Conservation (phyloP, 2,113 vertebrate genomes). For the Ceyx melanurus region DNA sequence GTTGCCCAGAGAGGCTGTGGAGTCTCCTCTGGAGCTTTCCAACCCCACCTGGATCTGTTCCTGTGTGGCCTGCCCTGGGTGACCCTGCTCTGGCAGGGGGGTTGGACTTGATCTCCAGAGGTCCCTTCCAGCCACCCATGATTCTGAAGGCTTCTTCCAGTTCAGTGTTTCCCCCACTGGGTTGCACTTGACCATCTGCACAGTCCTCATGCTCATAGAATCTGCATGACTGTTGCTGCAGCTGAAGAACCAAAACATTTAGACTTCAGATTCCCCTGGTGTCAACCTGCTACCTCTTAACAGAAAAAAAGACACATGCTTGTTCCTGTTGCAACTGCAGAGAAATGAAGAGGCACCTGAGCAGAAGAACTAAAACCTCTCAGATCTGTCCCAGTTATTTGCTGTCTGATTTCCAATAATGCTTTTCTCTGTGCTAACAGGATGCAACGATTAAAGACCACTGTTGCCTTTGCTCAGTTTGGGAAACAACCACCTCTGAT, state of each 20-base stretch:
- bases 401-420: background rate
- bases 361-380: background rate
- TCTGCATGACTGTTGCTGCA: background rate
- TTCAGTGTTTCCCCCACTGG: rapidly evolving
- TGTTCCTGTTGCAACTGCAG: background rate
- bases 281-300: background rate
- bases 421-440: background rate
- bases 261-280: background rate
- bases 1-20: too few species aligned
- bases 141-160: background rate
- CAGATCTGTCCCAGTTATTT: background rate
- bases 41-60: too few species aligned
- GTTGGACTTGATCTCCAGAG: too few species aligned
- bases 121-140: too few species aligned
- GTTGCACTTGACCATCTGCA: background rate
- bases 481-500: background rate
- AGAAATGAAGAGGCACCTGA: background rate
- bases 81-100: too few species aligned
- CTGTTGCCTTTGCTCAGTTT: background rate
- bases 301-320: background rate
- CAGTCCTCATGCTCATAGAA: background rate
- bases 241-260: background rate
- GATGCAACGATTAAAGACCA: background rate
- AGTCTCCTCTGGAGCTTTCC: too few species aligned
- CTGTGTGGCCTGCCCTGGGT: too few species aligned